A percentile compares a stretch with the other conserved stretches of the same genome.
phyloP scores from a whole-genome alignment of 1,140 invertebrate genomes.

The Drosophila miranda region DNA sequence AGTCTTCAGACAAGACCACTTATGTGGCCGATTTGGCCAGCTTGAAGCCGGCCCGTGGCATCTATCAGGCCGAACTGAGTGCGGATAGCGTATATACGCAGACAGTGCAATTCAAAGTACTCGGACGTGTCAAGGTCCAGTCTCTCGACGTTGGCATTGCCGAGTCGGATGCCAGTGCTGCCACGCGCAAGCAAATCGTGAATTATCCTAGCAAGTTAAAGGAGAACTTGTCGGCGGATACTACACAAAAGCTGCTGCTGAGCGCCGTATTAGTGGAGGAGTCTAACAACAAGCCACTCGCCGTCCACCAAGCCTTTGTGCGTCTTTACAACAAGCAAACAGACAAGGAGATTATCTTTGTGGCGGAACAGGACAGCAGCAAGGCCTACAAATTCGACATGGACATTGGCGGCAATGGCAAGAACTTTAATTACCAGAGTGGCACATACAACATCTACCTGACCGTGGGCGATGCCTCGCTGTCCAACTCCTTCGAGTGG shows the following conservation, averaged over 20 bases:
- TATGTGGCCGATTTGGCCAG: conserved; percentile 92
- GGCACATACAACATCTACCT: conserved; percentile 93
- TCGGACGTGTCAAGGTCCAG: conserved; percentile 89
- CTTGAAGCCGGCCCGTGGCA: conserved; percentile 90
- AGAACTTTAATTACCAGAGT: conserved; percentile 90
- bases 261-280: conserved; percentile 92
- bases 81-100: conserved; percentile 86
- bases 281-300: conserved; percentile 85
- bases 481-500: conserved; percentile 96
- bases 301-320: conserved; percentile 96
- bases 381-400: conserved; percentile 94
- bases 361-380: conserved; percentile 93
- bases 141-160: conserved; percentile 93
- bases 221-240: conserved; percentile 90
- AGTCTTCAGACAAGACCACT: conserved; percentile 85
- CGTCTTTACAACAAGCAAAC: conserved; percentile 87
- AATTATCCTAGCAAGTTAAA: conserved; percentile 88
- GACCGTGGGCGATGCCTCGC: conserved; percentile 94
- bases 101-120: conserved; percentile 88
- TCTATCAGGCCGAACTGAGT: conserved; percentile 91
- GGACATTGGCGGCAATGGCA: conserved; percentile 91
- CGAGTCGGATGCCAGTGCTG: conserved; percentile 93
- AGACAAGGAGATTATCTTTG: conserved; percentile 94
- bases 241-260: conserved; percentile 93
- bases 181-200: conserved; percentile 90